Conservation (phyloP, 1,140 invertebrate genomes). For the Homalodisca vitripennis region DNA sequence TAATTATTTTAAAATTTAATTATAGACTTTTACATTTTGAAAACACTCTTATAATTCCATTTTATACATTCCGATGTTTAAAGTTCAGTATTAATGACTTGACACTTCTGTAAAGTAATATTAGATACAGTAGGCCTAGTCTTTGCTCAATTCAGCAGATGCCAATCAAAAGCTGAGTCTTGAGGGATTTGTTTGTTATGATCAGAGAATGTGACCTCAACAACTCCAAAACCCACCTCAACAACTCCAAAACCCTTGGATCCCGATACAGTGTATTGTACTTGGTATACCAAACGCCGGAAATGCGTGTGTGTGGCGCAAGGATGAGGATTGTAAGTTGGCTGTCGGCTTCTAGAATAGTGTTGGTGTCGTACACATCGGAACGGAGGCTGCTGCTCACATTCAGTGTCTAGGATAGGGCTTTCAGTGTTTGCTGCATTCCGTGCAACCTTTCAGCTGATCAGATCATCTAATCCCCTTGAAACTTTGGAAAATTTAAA, state of each 20-base stretch:
- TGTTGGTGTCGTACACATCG: constrained; percentile 1
- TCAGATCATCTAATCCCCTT: too few relatives aligned
- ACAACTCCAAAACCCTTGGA: not conserved
- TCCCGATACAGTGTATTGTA: constrained; percentile 8
- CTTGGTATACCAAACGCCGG: not conserved
- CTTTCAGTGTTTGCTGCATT: not conserved
- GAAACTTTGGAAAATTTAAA: too few relatives aligned
- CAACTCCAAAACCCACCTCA: not conserved
- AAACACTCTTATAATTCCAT: too few relatives aligned
- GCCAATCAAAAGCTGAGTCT: constrained; percentile 21
- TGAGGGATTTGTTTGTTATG: not conserved
- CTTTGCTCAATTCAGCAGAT: too few relatives aligned
- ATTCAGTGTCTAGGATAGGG: constrained; percentile 19
- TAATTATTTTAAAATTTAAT: too few relatives aligned
- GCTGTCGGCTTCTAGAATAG: constrained; percentile 8
- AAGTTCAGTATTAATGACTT: too few relatives aligned
- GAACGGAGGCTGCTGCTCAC: not conserved
- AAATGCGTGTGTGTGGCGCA: constrained; percentile 18
- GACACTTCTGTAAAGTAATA: too few relatives aligned
- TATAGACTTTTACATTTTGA: too few relatives aligned
- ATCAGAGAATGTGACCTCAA: not conserved
- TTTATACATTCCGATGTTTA: too few relatives aligned
- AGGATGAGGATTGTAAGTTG: constrained; percentile 10
- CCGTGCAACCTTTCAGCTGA: too few relatives aligned
- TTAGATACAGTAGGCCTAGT: too few relatives aligned